Base-by-base conservation (phyloP, 1,140 invertebrate species). In the Formica selysi region DNA sequence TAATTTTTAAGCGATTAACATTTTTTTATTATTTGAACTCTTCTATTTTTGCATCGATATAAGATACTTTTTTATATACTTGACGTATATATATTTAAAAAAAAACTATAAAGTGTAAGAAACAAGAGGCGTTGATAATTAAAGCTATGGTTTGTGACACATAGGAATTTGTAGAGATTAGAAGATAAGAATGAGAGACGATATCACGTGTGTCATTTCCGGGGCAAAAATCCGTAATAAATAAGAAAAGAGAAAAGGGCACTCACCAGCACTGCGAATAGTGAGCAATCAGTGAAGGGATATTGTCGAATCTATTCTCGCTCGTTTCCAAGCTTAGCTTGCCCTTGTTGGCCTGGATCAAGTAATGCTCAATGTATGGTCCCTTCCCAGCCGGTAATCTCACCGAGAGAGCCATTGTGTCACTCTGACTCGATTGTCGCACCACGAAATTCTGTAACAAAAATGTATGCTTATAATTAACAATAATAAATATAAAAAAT, bases 381-480 rank as follows among this genome's bases (percentile, higher is more conserved):
- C 98, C 98, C 91, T 97, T 98, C 90, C 97, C 97, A 32, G 96
- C 96, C 1, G 98, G 98, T 88, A 99, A 95, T 65, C 98, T 97
- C 32, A 99, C 98, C 38, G 98, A 99, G 68, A 99, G 96, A 22
- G 99, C 98, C 98, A 99, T 98, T 29, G 98, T 99, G 89, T 98
- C 97, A 6, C 97, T 96, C 93, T 98, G 98, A 93, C 98, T 99
- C 11, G 98, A 99, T 92, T 98, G 98, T 32, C 99, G 96, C 8
- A 99, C 98, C 8, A 99, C 98, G 93, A 99, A 99, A 93, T 98
- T 98, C 98, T 98, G 95, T 95, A 88, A 79, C 26, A n/a, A 79
- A 36, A 13, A 64, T 54, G 3, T 65, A 76, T 16, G 1, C 26
- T n/a, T 70, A 48, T 57, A 26, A 76, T 26, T 41, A 76, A 51